Base-by-base conservation (phyloP, 2,113 vertebrate species). In the Hydrolagus affinis region DNA sequence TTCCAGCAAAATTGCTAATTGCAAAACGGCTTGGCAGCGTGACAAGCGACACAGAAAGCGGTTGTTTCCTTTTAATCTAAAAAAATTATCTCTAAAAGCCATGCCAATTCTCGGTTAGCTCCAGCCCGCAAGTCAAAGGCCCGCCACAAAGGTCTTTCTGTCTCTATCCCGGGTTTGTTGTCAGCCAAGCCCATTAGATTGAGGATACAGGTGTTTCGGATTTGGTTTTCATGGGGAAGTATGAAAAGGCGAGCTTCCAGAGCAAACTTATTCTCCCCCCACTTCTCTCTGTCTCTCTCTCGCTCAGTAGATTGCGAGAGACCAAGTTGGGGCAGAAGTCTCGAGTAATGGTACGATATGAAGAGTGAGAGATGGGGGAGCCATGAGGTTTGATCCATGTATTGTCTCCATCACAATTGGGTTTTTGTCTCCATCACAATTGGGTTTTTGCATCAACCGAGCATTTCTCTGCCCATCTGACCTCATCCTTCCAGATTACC, bases 151-250 rank as follows among this genome's bases (percentile, higher is more conserved):
- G 77, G 19, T 62, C 25, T 66, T 83, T 83, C 78, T 83, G 78
- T 83, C 60, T 83, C 15, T 66, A 64, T 30, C 10, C 62, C 64
- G 66, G 59, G 64, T 60, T 64, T 32, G 78, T 28, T 44, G 44
- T 21, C 78, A 83, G 78, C 78, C 78, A 83, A 83, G 4, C 32
- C 78, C 59, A 83, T 83, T 83, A 66, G 62, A 83, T 83, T 83
- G 78, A 64, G 78, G 60, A 17, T 66, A 66, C 78, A 83, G 78
- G 62, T 80, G 62, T 17, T 80, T 44, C 62, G 28, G 76, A 62
- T 17, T 32, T 64, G 62, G 62, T 57, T 83, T 64, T 66, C 60
- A n/a, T 75, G 12, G 30, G 78, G 78, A 83, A 66, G 32, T 66
- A 66, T 28, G 78, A 66, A 83, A 66, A 32, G 17, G 28, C 17